Percentiles rank a stretch among this genome's conserved stretches.
phyloP scores from a whole-genome alignment of 1,140 invertebrate genomes.

The Drosophila mayri region DNA sequence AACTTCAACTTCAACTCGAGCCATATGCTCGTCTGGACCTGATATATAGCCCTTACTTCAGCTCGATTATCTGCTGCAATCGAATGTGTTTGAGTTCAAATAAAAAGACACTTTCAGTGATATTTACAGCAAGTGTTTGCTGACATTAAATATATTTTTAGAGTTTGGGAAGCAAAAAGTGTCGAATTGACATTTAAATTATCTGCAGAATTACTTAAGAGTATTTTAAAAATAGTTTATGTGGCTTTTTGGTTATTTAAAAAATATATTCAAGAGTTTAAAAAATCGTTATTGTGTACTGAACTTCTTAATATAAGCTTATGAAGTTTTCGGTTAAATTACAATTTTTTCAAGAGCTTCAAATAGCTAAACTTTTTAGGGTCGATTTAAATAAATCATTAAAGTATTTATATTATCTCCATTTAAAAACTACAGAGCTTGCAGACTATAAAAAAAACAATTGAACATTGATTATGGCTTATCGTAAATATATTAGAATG shows the following conservation, averaged over 20 bases:
- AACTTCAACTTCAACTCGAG: slow-evolving; percentile 9
- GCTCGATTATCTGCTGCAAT: slow-evolving; percentile 7
- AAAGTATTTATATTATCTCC: too few species aligned
- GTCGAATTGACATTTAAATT: neutral
- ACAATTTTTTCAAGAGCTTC: neutral
- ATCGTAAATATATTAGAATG: too few species aligned
- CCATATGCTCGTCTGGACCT: neutral
- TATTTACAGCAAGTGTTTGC: neutral
- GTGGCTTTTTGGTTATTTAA: neutral
- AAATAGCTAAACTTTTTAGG: neutral
- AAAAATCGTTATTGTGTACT: neutral
- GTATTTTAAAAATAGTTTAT: neutral
- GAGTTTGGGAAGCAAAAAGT: neutral
- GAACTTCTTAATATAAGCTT: neutral
- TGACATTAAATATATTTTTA: neutral
- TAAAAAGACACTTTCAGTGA: neutral
- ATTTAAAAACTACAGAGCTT: too few species aligned
- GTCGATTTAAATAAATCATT: too few species aligned
- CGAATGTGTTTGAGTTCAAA: slow-evolving; percentile 1
- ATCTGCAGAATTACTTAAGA: neutral
- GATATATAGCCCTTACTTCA: neutral
- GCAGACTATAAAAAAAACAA: too few species aligned
- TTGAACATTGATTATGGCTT: too few species aligned
- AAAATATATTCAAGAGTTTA: neutral
- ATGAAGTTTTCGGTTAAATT: neutral